Base-by-base conservation (phyloP, 2,113 vertebrate genomes). In the Mustelus asterias region DNA sequence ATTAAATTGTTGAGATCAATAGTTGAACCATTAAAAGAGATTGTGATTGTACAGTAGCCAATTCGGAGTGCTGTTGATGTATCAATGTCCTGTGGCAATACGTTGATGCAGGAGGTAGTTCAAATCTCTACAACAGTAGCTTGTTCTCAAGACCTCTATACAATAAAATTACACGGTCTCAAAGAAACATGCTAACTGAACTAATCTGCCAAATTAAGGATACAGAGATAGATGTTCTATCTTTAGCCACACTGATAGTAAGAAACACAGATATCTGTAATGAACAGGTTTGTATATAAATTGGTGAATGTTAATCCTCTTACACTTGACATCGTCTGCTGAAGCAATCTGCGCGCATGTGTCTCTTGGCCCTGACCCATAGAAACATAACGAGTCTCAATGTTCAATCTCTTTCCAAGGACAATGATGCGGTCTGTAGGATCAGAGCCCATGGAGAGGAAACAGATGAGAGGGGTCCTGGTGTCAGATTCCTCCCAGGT, bases 331-430 rank as follows among this genome's bases (percentile, higher is more conserved):
- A 99, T 99, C 63, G 97, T 98, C 96, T 98, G 98, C 95, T 98
- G 98, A 44, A 99, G 96, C 92, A 99, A 98, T 96, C 99, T 99
- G 86, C 98, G 98, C 37, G 98, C 98, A 0, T 99, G 98, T 63
- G 98, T 97, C 96, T 98, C 98, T 97, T 99, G 99, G 1, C 99
- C 99, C 96, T 99, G 99, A 80, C 99, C 99, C 99, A 99, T 99
- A 33, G 99, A 99, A 95, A 99, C 98, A 22, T 97, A 99, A 94
- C 97, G 98, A 0, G 98, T 99, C 96, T 99, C 99, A 88, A 96
- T 97, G 96, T 98, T 99, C 60, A 98, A 96, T 96, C 97, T 98
- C 97, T 98, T 99, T 16, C 99, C 99, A 96, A 99, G 96, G 41
- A 98, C 98, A 20, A 98, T 99, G 96, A 99, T 99, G 58, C 98